phyloP scores from a whole-genome alignment of 2,888 invertebrate species.

The Idaea straminata region DNA sequence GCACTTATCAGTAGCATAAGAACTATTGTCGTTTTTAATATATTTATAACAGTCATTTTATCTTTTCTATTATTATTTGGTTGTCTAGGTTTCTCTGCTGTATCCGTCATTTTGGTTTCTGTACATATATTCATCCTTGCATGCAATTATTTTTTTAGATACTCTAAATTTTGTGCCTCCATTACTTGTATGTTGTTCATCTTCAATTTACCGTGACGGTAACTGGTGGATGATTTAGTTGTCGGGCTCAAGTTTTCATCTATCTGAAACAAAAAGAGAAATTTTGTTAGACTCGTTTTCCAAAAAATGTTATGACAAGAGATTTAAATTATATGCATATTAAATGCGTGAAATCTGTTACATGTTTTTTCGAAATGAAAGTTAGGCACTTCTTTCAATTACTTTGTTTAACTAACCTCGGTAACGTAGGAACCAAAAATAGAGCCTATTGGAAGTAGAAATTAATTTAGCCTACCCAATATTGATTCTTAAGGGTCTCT shows the following conservation, averaged over 20 bases:
- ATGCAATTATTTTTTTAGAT: neutral
- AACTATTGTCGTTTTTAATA: conserved; percentile 44
- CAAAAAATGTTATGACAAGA: neutral
- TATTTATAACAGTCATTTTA: conserved; percentile 30
- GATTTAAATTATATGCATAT: neutral
- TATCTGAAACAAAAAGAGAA: conserved; percentile 48
- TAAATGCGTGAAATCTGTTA: neutral
- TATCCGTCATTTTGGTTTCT: conserved; percentile 15
- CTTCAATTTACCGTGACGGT: conserved; percentile 8
- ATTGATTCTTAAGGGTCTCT: no score
- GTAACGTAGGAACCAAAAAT: neutral
- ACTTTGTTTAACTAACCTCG: neutral
- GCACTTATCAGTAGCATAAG: conserved; percentile 49
- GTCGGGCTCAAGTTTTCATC: conserved; percentile 27
- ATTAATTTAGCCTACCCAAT: no score
- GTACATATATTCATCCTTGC: conserved; percentile 12
- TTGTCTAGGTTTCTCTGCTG: conserved; percentile 19
- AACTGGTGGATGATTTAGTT: conserved; percentile 27
- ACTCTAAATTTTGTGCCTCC: conserved; percentile 18
- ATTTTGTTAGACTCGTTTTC: conserved; percentile 12
- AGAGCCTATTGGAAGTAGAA: no score
- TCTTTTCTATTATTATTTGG: conserved; percentile 23
- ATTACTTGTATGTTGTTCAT: neutral
- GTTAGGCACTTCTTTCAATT: neutral
- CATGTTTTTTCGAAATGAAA: neutral